Base-by-base conservation (phyloP, 2,797 vertebrate genomes). In the Lacerta agilis region DNA sequence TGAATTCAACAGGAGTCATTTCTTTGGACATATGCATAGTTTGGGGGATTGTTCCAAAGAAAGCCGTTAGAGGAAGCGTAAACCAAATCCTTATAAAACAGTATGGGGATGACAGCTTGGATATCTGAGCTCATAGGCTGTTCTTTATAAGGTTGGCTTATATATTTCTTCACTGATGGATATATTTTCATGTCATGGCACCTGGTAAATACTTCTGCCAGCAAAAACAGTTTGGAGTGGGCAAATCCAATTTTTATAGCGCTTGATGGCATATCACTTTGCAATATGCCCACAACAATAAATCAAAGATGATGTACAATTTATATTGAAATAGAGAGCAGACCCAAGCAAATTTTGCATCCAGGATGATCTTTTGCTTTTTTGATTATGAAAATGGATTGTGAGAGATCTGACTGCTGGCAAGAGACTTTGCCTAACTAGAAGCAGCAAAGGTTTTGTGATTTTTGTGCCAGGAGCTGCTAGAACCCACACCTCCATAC, bases 151-250 rank as follows among this genome's bases (percentile, higher is more conserved):
- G 27, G 8, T 45, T 33, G 38, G 6, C 29, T 89, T 45, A 10
- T 76, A 49, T 1, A 55, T 88, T 94, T 72, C 75, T 91, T 94
- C 64, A 81, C 89, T 94, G 94, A 88, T 66, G 58, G 61, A 49
- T 90, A 2, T 38, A 23, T 92, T 94, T 94, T 20, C n/a, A 67
- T 89, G 43, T 90, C 8, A 20, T 76, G 81, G 55, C 58, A 85
- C 36, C 78, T 87, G 18, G 0, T 79, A 87, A 88, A 49, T 66
- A 80, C 87, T 90, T 71, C 38, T 66, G 81, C 61, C 73, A 91
- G 82, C 84, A 88, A 91, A 87, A 75, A 8, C 80, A 82, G 66
- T 64, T 25, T 86, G 82, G 86, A 69, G 75, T 71, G 71, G 78
- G 83, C 86, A 29, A 88, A 83, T 82, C 45, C 41, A 73, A 7